phyloP scores from a whole-genome alignment of 2,113 vertebrate species.

The Oreochromis niloticus region DNA sequence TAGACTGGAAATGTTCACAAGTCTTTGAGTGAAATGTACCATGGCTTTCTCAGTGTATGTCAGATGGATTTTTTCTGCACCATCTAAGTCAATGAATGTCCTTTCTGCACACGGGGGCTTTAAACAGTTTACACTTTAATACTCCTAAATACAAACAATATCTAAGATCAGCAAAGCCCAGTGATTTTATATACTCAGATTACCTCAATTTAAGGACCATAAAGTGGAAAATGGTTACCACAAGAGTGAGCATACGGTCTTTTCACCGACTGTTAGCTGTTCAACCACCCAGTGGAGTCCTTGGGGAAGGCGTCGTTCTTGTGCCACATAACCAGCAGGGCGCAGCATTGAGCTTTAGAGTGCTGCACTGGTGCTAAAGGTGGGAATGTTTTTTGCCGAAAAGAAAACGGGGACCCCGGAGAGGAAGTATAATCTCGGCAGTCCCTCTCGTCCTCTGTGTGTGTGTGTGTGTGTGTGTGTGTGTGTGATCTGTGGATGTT shows the following conservation, averaged over 20 bases:
- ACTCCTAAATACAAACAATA: neutral
- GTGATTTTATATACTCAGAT: neutral
- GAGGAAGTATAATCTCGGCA: neutral
- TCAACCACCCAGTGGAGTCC: neutral
- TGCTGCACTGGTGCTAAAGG: neutral
- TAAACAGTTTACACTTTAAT: neutral
- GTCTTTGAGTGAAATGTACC: neutral
- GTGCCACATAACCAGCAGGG: slow-evolving; percentile 25
- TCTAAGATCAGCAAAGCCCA: neutral
- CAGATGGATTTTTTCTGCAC: neutral
- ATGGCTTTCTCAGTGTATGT: neutral
- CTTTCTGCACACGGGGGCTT: neutral
- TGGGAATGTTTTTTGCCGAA: neutral
- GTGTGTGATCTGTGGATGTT: neutral
- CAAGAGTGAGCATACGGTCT: slow-evolving; percentile 2
- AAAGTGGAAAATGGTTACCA: slow-evolving; percentile 1
- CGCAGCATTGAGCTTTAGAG: slow-evolving; percentile 27
- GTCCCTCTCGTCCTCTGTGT: neutral
- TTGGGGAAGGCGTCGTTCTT: neutral
- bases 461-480: neutral
- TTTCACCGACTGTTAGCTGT: slow-evolving; percentile 10
- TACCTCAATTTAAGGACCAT: neutral
- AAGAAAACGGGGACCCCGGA: neutral
- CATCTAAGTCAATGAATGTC: neutral
- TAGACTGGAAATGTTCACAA: neutral